Conservation (phyloP, 2,113 vertebrate genomes). For the Oreocharis arfaki region DNA sequence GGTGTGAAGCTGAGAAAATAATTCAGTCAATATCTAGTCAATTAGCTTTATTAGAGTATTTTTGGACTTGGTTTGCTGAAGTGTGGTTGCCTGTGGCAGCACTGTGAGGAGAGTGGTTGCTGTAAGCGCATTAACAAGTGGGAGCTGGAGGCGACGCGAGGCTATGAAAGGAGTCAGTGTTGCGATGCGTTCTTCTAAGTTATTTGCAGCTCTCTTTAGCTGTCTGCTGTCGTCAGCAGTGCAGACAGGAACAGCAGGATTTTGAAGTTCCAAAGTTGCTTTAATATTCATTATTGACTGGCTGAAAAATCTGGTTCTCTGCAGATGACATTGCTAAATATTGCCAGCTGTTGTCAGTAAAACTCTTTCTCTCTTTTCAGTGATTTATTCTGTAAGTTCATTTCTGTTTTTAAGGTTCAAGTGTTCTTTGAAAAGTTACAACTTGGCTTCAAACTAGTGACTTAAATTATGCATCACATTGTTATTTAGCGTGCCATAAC, state of each 20-base stretch:
- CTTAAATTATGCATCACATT: not conserved
- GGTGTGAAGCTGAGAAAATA: not conserved
- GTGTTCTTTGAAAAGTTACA: not conserved
- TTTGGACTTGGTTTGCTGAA: not conserved
- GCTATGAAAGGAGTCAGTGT: slow-evolving; percentile 38
- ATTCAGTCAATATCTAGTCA: not conserved
- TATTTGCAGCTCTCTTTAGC: slow-evolving; percentile 11
- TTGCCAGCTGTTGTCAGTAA: not conserved
- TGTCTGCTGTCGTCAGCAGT: not conserved
- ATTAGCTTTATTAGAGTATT: not conserved
- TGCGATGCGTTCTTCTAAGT: not conserved
- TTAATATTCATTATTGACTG: not conserved
- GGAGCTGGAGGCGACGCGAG: rapidly evolving
- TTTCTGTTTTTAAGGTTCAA: not conserved
- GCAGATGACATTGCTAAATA: not conserved
- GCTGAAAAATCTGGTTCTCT: not conserved
- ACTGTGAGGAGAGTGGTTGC: not conserved
- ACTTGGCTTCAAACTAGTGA: not conserved
- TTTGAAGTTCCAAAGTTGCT: not conserved
- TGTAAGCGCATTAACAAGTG: not conserved
- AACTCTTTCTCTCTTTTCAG: not conserved
- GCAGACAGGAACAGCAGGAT: not conserved
- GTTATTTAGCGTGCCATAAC: not conserved
- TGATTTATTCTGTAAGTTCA: not conserved
- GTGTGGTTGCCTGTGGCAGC: not conserved